Evolutionary conservation across 2,888 invertebrate genomes (phyloP), one percentile per base, ranked within the genome.

Genomic region (Gasteruption jaculator): DNA sequence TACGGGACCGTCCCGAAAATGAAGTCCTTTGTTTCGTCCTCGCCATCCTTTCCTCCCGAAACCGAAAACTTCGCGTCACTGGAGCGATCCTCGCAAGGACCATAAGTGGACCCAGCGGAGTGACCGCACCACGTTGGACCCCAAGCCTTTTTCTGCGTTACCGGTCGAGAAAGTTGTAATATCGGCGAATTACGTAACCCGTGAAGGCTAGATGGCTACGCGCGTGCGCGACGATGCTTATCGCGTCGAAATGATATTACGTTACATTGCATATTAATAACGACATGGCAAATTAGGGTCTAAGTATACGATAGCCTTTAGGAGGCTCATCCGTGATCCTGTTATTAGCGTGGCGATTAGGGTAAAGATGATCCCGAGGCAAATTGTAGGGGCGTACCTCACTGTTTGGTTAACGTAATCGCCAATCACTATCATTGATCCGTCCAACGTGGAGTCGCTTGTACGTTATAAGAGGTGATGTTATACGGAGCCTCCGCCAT

Each of bases 381-480:
- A 69, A 69, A 69, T 69, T 69, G 62, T 60, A 60, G 68, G 63
- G 68, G 69, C 68, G 69, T 61, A 49, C 54, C 66, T 58, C 60
- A 56, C 60, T 68, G 65, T 69, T 69, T 68, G 67, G 69, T 68
- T 69, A 69, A 63, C 63, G 66, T 67, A 67, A 68, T 68, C 69
- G 62, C 54, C 65, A 63, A 68, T 68, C 63, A 49, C 59, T 60
- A 63, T 60, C 60, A 56, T 52, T 52, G 57, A 61, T 66, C 56
- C 58, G n/a, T n/a, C n/a, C n/a, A n/a, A n/a, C n/a, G 46, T 49
- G 48, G 32, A 38, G 21, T 36, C 14, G 16, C 26, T 36, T 24
- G 33, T 37, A 31, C 30, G 24, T 31, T 34, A 30, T 34, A 24
- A 25, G 26, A 40, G 32, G 26, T 6, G 26, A 29, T 38, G 22